phyloP scores from a whole-genome alignment of 2,113 vertebrate species.

The Pitta sordida region DNA sequence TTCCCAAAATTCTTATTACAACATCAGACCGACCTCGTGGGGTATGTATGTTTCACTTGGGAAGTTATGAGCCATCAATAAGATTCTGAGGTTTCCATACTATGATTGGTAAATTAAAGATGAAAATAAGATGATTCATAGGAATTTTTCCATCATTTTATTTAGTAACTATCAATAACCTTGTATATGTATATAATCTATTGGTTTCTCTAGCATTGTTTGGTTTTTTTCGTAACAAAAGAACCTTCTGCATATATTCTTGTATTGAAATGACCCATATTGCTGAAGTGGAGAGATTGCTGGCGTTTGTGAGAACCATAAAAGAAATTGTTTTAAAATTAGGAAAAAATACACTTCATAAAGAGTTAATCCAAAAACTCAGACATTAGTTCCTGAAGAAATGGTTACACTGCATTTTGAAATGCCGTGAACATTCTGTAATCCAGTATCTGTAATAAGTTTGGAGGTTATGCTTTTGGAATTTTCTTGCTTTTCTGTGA shows the following conservation, averaged over 20 bases:
- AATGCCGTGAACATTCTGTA: neutral
- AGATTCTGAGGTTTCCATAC: neutral
- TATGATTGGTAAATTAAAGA: neutral
- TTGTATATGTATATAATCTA: neutral
- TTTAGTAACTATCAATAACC: neutral
- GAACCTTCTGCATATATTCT: neutral
- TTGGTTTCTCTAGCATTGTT: neutral
- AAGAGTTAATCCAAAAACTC: neutral
- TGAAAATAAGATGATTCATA: neutral
- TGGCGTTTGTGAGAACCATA: neutral
- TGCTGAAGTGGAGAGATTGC: neutral
- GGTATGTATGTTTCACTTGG: conserved; percentile 67
- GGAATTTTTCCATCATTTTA: neutral
- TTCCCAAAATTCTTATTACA: conserved; percentile 98
- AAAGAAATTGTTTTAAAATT: neutral
- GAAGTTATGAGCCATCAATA: neutral
- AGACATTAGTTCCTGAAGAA: neutral
- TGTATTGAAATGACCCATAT: neutral
- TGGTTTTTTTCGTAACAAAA: neutral
- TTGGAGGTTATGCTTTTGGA: neutral
- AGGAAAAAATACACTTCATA: neutral
- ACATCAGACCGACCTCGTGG: conserved; percentile 95
- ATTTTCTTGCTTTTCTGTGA: neutral
- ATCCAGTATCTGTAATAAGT: neutral
- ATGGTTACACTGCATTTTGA: neutral